Conservation (phyloP, 2,888 invertebrate species). For the Amitus sp. region DNA sequence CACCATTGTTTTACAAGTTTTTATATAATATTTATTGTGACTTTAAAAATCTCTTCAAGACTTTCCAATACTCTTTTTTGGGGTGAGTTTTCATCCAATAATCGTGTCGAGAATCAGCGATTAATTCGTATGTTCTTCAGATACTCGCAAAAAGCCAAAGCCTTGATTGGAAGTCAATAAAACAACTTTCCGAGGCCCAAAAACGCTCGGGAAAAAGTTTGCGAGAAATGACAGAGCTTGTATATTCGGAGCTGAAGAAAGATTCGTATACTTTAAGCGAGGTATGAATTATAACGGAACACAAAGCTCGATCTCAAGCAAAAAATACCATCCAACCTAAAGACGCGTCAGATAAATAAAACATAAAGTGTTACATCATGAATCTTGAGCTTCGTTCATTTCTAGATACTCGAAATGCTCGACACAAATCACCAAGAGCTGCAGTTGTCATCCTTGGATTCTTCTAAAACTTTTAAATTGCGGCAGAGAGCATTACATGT, state of each 20-base stretch:
- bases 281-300: constrained; percentile 66
- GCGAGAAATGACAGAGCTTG: constrained; percentile 77
- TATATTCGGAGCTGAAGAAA: constrained; percentile 72
- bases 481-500: constrained; percentile 91
- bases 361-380: too few relatives aligned
- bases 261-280: constrained; percentile 77
- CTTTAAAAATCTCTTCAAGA: too few relatives aligned
- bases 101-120: too few relatives aligned
- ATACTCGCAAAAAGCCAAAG: constrained; percentile 74
- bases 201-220: constrained; percentile 72
- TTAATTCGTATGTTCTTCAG: too few relatives aligned
- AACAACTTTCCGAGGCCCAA: constrained; percentile 81
- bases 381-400: constrained; percentile 5
- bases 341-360: too few relatives aligned
- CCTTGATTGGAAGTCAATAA: constrained; percentile 73
- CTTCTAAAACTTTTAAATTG: constrained; percentile 78
- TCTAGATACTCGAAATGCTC: constrained; percentile 68
- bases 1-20: too few relatives aligned
- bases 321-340: background rate
- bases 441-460: constrained; percentile 72
- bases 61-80: too few relatives aligned
- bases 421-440: constrained; percentile 72
- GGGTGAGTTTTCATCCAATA: too few relatives aligned
- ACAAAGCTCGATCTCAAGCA: background rate
- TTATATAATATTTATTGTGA: too few relatives aligned